These are phyloP conservation scores for Grus americana DNA, from an alignment of 2,113 vertebrate species.

Conservation along the genomic window DNA sequence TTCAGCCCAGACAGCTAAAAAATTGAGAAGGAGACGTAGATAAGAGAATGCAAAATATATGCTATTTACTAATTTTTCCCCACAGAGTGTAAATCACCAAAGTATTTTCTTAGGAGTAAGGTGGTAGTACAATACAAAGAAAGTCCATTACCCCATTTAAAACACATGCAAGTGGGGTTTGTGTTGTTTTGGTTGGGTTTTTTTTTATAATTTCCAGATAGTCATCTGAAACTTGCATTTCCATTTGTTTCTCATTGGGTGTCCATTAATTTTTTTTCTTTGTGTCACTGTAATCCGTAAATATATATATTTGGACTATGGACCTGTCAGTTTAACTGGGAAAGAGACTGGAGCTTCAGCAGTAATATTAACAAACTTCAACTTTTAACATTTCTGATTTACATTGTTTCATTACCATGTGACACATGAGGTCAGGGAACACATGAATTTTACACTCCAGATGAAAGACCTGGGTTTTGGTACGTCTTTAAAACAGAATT, in stretches of 20 bases:
- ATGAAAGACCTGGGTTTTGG: constrained; percentile 61
- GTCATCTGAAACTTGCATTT: constrained; percentile 13
- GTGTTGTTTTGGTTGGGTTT: not conserved
- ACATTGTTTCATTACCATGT: constrained; percentile 68
- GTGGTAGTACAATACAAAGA: not conserved
- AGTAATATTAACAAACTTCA: constrained; percentile 70
- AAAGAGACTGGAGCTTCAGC: constrained; percentile 53
- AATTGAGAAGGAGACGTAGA: not conserved
- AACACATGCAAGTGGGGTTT: not conserved
- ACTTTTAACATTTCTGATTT: constrained; percentile 69
- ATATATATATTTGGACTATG: constrained; percentile 58
- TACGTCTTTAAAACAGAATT: constrained; percentile 49
- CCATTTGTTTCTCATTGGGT: constrained; percentile 34
- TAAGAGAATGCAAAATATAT: not conserved
- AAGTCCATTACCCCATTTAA: not conserved
- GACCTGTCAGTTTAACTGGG: constrained; percentile 43
- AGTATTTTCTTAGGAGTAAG: not conserved
- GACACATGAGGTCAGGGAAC: constrained; percentile 55
- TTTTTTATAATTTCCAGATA: not conserved
- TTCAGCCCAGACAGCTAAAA: not conserved
- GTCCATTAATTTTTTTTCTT: constrained; percentile 38
- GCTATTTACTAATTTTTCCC: not conserved
- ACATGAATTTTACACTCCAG: constrained; percentile 65
- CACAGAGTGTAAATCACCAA: not conserved
- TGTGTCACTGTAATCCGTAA: not conserved